These are phyloP conservation scores for Uria aalge DNA, from an alignment of 2,113 vertebrate species.

Conservation along the genomic window DNA sequence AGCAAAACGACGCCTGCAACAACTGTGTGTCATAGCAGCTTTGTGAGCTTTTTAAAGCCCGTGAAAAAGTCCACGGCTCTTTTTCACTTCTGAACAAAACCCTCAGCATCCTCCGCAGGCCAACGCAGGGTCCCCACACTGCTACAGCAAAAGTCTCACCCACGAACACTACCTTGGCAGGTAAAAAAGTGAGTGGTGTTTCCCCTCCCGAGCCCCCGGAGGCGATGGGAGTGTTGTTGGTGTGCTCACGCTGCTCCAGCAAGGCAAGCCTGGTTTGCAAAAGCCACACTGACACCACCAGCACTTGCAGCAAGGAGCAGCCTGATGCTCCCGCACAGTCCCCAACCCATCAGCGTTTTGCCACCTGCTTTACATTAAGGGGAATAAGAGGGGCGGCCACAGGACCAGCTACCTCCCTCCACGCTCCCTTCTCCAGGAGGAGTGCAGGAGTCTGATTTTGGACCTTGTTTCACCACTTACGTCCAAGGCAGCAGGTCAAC, in stretches of 20 bases:
- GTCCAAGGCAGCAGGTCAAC: fast-evolving
- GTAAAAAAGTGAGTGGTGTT: neutral
- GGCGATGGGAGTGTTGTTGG: fast-evolving
- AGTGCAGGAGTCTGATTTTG: neutral
- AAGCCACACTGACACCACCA: fast-evolving
- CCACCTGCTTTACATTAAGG: neutral
- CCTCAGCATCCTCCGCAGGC: neutral
- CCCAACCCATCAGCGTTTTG: fast-evolving
- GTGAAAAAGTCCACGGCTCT: neutral
- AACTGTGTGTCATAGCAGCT: neutral
- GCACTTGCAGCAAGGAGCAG: neutral
- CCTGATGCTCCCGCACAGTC: neutral
- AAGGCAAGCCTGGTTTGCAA: neutral
- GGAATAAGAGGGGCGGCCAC: neutral
- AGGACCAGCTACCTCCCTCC: neutral
- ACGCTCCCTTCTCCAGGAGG: neutral
- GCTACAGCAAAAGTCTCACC: neutral
- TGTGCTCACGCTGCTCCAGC: neutral
- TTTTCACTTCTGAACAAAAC: neutral
- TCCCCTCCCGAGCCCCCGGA: neutral
- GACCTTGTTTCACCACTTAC: neutral
- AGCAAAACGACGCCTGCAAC: fast-evolving
- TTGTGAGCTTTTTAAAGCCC: neutral
- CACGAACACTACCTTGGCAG: neutral
- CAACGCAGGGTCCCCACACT: fast-evolving